Percentiles rank a stretch among this genome's conserved stretches.
phyloP scores from a whole-genome alignment of 2,888 invertebrate genomes.

The Empis stercorea region DNA sequence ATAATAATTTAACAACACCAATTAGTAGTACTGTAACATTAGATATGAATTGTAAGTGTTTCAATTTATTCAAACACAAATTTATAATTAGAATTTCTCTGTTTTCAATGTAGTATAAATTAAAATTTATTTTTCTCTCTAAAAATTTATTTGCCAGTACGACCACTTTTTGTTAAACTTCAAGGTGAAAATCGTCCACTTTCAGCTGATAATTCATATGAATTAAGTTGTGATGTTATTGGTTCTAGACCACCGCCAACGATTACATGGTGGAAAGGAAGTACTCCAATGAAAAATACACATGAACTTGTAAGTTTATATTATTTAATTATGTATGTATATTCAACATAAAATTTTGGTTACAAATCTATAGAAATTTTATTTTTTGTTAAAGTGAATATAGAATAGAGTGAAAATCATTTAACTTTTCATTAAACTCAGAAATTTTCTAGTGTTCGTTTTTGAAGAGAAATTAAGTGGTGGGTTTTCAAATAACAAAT shows the following conservation, averaged over 20 bases:
- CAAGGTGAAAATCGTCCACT: conserved; percentile 56
- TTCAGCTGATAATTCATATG: conserved; percentile 57
- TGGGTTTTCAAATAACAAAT: no score
- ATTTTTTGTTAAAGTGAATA: no score
- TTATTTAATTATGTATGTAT: no score
- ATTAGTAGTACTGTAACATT: conserved; percentile 51
- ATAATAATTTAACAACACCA: conserved; percentile 54
- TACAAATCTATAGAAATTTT: no score
- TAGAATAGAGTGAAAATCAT: no score
- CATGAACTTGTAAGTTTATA: conserved; percentile 49
- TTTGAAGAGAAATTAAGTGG: no score
- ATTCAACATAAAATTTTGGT: no score
- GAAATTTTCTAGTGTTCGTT: no score
- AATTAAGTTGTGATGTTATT: conserved; percentile 57
- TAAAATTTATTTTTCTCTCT: conserved; percentile 1
- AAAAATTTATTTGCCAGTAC: conserved; percentile 42
- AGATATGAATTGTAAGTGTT: conserved; percentile 53
- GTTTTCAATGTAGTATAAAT: no score
- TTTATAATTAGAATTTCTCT: no score
- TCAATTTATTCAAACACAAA: background rate
- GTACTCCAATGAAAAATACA: conserved; percentile 50
- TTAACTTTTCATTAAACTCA: no score
- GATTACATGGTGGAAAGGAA: conserved; percentile 67
- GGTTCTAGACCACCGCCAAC: conserved; percentile 65
- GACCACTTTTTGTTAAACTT: conserved; percentile 55